These are phyloP conservation scores for Lagopus leucura DNA, from an alignment of 2,113 vertebrate genomes.

Conservation along the genomic window DNA sequence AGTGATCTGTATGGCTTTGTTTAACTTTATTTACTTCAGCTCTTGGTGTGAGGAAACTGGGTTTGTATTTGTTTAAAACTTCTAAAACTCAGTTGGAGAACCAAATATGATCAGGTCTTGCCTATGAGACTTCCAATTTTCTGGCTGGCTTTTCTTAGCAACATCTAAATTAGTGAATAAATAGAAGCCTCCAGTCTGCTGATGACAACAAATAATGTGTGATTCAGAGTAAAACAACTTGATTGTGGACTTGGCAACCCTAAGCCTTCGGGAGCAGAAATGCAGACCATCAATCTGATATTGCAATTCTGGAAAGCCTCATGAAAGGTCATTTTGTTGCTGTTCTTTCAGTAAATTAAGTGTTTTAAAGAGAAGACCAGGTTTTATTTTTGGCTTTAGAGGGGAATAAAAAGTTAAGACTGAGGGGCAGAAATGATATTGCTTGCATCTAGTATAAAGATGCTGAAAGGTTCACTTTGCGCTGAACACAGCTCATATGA, in stretches of 20 bases:
- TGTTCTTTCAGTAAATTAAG: not conserved
- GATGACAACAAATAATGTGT: slow-evolving; percentile 24
- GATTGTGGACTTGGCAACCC: slow-evolving; percentile 16
- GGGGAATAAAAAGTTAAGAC: not conserved
- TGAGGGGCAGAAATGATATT: not conserved
- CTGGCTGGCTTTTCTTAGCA: slow-evolving; percentile 11
- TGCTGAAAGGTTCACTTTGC: not conserved
- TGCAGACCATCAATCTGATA: not conserved
- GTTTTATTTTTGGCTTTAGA: not conserved
- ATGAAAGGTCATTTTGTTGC: not conserved
- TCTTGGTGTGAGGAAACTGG: not conserved
- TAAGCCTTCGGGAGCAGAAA: not conserved
- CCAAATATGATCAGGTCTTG: slow-evolving; percentile 3
- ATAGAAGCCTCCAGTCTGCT: slow-evolving; percentile 7
- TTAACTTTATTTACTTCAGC: slow-evolving; percentile 1
- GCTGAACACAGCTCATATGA: not conserved
- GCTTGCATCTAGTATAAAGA: not conserved
- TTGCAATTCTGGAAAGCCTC: not conserved
- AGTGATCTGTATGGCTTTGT: not conserved
- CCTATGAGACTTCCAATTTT: not conserved
- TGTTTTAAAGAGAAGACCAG: not conserved
- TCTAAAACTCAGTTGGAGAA: slow-evolving; percentile 17
- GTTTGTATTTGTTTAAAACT: slow-evolving; percentile 24
- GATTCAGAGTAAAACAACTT: slow-evolving; percentile 19
- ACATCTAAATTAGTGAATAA: slow-evolving; percentile 27